Conservation (phyloP, 2,113 vertebrate genomes). For the Gadus chalcogrammus region DNA sequence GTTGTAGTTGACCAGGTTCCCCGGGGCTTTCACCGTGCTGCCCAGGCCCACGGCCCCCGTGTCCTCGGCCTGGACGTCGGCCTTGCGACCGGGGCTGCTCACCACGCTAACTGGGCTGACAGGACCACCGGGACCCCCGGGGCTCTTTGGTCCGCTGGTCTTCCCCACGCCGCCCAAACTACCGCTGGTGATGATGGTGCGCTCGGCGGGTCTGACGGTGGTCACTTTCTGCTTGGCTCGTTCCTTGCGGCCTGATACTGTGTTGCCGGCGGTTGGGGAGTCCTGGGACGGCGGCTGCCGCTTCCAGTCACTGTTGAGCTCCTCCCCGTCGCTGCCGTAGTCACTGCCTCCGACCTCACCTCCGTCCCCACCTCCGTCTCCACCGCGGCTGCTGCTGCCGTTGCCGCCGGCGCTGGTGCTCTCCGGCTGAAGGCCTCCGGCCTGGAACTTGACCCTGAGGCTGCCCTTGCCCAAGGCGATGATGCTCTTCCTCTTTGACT, state of each 20-base stretch:
- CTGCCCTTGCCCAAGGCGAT: conserved; percentile 80
- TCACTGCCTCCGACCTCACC: conserved; percentile 25
- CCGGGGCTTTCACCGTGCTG: conserved; percentile 71
- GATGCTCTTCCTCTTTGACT: conserved; percentile 86
- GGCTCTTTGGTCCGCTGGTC: conserved; percentile 35
- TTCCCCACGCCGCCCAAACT: conserved; percentile 60
- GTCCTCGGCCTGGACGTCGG: conserved; percentile 51
- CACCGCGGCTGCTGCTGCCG: conserved; percentile 25
- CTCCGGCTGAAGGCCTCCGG: conserved; percentile 54
- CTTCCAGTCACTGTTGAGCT: conserved; percentile 54
- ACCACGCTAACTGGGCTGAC: conserved; percentile 44
- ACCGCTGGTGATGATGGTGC: conserved; percentile 61
- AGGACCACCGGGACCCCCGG: conserved; percentile 27
- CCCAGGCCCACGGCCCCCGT: conserved; percentile 47
- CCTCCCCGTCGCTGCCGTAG: conserved; percentile 50
- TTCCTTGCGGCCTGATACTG: conserved; percentile 73
- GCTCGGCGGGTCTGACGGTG: conserved; percentile 73
- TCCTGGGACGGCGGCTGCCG: conserved; percentile 49
- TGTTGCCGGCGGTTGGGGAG: conserved; percentile 57
- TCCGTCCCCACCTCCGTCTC: conserved; percentile 1
- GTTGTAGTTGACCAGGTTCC: conserved; percentile 79
- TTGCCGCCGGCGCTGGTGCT: conserved; percentile 46
- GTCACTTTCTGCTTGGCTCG: conserved; percentile 67
- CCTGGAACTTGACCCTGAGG: conserved; percentile 83
- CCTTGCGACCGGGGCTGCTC: conserved; percentile 46